Conservation (phyloP, 2,113 vertebrate genomes). For the Chionis minor region DNA sequence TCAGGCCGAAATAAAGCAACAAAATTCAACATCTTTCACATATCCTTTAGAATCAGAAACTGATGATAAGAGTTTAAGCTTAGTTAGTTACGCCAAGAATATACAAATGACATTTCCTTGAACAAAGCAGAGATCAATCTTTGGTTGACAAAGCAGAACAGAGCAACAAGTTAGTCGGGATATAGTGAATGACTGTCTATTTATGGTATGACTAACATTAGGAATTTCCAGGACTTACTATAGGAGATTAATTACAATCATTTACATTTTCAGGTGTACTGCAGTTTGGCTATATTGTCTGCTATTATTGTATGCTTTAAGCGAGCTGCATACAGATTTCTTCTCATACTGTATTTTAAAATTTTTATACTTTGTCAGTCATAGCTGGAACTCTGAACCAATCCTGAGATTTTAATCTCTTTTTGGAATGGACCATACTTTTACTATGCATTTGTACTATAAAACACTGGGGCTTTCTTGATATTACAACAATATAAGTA, state of each 20-base stretch:
- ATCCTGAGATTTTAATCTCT: background rate
- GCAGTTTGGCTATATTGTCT: background rate
- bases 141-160: background rate
- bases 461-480: background rate
- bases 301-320: background rate
- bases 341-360: background rate
- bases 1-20: background rate
- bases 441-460: background rate
- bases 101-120: background rate
- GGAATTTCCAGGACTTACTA: background rate
- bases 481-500: background rate
- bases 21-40: background rate
- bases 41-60: background rate
- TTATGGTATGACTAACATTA: background rate
- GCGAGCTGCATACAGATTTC: background rate
- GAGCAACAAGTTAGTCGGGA: background rate
- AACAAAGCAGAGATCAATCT: background rate
- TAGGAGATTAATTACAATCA: background rate
- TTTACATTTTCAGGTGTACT: background rate
- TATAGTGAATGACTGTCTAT: background rate
- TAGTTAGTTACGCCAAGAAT: background rate
- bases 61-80: background rate
- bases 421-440: background rate
- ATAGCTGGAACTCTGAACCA: background rate
- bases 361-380: background rate